A percentile compares a stretch with the other conserved stretches of the same genome.
These are phyloP conservation scores for Drosophila ochracea DNA, from an alignment of 2,888 invertebrate genomes.

Conservation along the genomic window DNA sequence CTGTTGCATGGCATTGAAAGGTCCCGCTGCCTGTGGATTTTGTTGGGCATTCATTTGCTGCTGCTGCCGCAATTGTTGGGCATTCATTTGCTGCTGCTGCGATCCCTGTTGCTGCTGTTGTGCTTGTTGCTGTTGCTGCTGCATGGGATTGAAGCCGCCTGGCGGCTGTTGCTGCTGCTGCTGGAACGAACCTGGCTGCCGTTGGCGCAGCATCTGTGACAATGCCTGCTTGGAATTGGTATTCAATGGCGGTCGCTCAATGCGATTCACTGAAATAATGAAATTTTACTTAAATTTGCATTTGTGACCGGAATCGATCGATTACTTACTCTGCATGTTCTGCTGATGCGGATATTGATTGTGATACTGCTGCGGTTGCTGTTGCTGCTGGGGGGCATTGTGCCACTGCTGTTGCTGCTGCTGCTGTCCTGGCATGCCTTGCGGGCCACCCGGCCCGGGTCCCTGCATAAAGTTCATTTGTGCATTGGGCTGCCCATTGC, in stretches of 20 bases:
- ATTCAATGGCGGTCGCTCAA: slow-evolving; percentile 86
- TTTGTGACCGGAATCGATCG: too few relatives aligned
- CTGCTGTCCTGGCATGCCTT: slow-evolving; percentile 83
- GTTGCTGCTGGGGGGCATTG: slow-evolving; percentile 70
- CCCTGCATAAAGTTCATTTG: slow-evolving; percentile 84
- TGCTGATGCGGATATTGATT: slow-evolving; percentile 83
- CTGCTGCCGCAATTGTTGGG: slow-evolving; percentile 79
- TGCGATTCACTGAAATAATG: slow-evolving; percentile 83
- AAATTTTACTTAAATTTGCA: not conserved
- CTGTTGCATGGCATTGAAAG: slow-evolving; percentile 72
- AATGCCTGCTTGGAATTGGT: slow-evolving; percentile 91
- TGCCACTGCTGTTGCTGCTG: slow-evolving; percentile 85
- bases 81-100: slow-evolving; percentile 78
- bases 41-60: slow-evolving; percentile 65
- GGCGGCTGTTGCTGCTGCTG: slow-evolving; percentile 74
- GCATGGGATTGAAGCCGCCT: slow-evolving; percentile 77
- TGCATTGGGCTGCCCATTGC: slow-evolving; percentile 80
- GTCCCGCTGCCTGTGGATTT: slow-evolving; percentile 81
- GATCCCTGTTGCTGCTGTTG: slow-evolving; percentile 81
- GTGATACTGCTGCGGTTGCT: slow-evolving; percentile 71
- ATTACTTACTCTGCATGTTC: slow-evolving; percentile 82
- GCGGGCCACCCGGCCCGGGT: slow-evolving; percentile 70
- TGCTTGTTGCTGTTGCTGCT: slow-evolving; percentile 83
- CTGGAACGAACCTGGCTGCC: slow-evolving; percentile 88
- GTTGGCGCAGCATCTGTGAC: slow-evolving; percentile 92